Evolutionary conservation across 2,888 invertebrate genomes (phyloP), one percentile per base, ranked within the genome.

Genomic region (Trilocha varians): DNA sequence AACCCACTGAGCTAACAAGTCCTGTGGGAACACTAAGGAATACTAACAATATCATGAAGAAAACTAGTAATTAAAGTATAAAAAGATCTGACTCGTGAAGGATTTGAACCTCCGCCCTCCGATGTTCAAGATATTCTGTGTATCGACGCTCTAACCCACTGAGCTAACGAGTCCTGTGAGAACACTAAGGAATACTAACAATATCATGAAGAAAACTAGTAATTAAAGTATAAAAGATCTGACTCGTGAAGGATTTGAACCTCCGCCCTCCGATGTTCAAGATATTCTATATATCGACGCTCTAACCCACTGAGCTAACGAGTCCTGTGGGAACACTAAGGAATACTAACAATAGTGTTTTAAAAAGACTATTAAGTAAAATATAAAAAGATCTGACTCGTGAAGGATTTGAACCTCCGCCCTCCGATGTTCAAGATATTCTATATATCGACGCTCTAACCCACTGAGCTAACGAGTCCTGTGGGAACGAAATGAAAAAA

Each of bases 231-330:
- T 9, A 34, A 35, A 16, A 13, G 44, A 48, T 16, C 13, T 47
- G 57, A 54, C 56, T 50, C 55, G 57, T 57, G 59, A 55, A 59
- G 59, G 57, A 56, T 57, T 59, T 55, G 59, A 56, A 57, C 57
- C 59, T 53, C 53, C 59, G 57, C 46, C 59, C 57, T 55, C 55
- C 55, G 53, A 55, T 55, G 51, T 18, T 52, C 53, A 56, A 54
- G 48, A 14, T 4, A 2, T 32, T 36, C 1, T 38, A 39, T 47
- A 56, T 53, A 57, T 56, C 55, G 59, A 55, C 45, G 57, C 59
- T 59, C 59, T 59, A 46, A 59, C 57, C 57, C 52, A 59, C 55
- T 59, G 59, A 59, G 59, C 59, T 59, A 57, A 59, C 56, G 56
- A 54, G 53, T 45, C 55, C n/a, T n/a, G n/a, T n/a, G n/a, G n/a